Conservation (phyloP, 2,797 vertebrate species). For the Enteromius mattozi region DNA sequence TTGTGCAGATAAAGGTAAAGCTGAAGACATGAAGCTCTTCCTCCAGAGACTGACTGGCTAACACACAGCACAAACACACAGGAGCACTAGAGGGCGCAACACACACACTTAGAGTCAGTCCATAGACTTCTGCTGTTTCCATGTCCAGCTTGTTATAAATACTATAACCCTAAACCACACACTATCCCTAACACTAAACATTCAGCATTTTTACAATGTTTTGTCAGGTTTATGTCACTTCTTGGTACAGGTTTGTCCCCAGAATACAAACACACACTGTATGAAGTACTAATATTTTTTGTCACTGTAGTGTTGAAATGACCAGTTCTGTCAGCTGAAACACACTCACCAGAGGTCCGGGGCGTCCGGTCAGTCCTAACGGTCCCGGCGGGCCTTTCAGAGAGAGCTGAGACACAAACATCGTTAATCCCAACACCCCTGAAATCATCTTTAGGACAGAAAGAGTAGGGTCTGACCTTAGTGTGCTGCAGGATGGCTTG, state of each 20-base stretch:
- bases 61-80: constrained; percentile 3
- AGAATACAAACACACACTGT: background rate
- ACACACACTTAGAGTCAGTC: background rate
- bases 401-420: constrained; percentile 78
- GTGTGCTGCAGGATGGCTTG: constrained; percentile 97
- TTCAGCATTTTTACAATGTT: background rate
- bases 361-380: constrained; percentile 88
- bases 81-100: background rate
- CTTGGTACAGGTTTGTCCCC: background rate
- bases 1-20: background rate
- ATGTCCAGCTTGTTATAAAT: background rate
- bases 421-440: background rate
- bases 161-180: too few species aligned
- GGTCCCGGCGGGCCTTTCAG: constrained; percentile 91
- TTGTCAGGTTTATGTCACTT: background rate
- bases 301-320: background rate
- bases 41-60: background rate
- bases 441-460: background rate
- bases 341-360: constrained; percentile 87
- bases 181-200: background rate
- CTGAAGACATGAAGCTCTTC: background rate
- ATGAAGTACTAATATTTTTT: background rate
- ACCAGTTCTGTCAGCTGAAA: too few species aligned
- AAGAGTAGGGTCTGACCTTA: constrained; percentile 77
- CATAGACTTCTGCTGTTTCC: background rate